These are phyloP conservation scores for Oriolus oriolus DNA, from an alignment of 2,113 vertebrate genomes.

Conservation along the genomic window DNA sequence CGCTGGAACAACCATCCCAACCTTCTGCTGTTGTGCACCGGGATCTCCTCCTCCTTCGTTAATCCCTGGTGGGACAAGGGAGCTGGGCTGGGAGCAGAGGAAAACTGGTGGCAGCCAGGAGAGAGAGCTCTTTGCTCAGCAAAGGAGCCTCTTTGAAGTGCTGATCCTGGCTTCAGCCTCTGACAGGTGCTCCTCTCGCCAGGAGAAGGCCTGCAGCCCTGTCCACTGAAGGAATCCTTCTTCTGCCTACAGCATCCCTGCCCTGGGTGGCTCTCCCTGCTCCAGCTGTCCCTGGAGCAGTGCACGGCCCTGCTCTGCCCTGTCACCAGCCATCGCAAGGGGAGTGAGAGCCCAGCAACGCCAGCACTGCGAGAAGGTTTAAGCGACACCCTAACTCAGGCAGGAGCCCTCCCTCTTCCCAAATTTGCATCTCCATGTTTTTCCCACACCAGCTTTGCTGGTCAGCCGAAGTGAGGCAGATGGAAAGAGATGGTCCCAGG, in stretches of 20 bases:
- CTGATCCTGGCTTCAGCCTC: not conserved
- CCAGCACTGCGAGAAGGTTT: not conserved
- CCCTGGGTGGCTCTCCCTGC: not conserved
- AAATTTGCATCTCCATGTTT: not conserved
- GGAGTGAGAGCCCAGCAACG: not conserved
- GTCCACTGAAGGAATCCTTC: not conserved
- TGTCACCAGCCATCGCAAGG: fast-evolving
- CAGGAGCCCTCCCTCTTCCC: not conserved
- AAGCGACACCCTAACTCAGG: not conserved
- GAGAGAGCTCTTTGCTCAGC: conserved; percentile 54
- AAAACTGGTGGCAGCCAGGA: conserved; percentile 31
- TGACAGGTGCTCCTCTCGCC: not conserved
- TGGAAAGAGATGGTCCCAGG: not conserved
- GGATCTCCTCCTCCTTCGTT: not conserved
- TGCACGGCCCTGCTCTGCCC: not conserved
- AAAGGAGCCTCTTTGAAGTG: not conserved
- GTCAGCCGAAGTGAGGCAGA: not conserved
- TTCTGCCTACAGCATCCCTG: not conserved
- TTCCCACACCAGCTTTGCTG: not conserved
- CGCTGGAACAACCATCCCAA: not conserved
- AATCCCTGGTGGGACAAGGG: not conserved
- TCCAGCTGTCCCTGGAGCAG: not conserved
- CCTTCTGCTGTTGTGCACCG: fast-evolving
- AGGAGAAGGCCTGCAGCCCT: not conserved
- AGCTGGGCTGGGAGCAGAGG: not conserved